These are phyloP conservation scores for Synergus umbraculus DNA, from an alignment of 2,888 invertebrate genomes.

Conservation along the genomic window DNA sequence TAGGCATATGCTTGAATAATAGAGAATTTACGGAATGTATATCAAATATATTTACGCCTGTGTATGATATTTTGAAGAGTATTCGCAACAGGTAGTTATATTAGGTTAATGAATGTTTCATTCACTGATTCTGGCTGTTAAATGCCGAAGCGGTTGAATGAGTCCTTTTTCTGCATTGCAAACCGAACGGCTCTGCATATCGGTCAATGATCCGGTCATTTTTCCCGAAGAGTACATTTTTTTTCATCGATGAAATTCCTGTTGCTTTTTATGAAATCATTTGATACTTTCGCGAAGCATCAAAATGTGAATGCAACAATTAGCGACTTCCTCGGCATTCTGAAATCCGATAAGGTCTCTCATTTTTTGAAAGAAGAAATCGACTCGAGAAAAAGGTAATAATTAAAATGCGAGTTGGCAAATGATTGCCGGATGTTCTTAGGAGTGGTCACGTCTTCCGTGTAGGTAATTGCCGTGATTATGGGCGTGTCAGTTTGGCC, in stretches of 20 bases:
- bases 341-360: background rate
- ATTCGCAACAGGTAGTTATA: slow-evolving; percentile 40
- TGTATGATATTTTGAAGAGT: slow-evolving; percentile 2
- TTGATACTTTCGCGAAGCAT: too few relatives aligned
- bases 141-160: slow-evolving; percentile 28
- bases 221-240: background rate
- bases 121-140: slow-evolving; percentile 34
- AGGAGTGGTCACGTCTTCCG: slow-evolving; percentile 45
- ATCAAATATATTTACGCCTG: background rate
- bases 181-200: slow-evolving; percentile 14
- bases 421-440: slow-evolving; percentile 44
- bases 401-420: slow-evolving; percentile 31
- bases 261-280: background rate
- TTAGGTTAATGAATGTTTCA: slow-evolving; percentile 28
- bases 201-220: slow-evolving; percentile 33
- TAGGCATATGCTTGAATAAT: background rate
- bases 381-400: background rate
- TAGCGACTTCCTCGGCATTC: background rate
- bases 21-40: background rate
- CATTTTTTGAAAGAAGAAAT: background rate
- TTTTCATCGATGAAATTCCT: background rate
- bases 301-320: background rate
- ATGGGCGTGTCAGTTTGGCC: slow-evolving; percentile 64
- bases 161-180: slow-evolving; percentile 26
- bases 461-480: slow-evolving; percentile 64